These are phyloP conservation scores for Phalacrocorax aristotelis DNA, from an alignment of 2,113 vertebrate species.

Conservation along the genomic window DNA sequence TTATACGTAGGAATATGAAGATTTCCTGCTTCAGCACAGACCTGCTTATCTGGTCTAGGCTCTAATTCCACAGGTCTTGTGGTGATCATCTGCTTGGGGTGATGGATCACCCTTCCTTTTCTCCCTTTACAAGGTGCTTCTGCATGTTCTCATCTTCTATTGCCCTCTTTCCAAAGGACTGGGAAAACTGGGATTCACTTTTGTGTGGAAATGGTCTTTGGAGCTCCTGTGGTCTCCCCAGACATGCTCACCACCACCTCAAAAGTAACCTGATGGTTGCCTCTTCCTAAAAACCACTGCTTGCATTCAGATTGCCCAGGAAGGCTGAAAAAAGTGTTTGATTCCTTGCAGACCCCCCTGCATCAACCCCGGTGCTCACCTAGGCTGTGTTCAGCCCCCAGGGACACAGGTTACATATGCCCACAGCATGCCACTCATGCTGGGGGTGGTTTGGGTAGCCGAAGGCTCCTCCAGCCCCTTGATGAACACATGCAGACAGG, in stretches of 20 bases:
- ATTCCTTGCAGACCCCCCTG: background rate
- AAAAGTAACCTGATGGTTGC: background rate
- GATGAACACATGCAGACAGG: fast-evolving
- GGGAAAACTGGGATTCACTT: background rate
- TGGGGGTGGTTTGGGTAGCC: background rate
- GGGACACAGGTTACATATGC: fast-evolving
- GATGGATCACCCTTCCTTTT: background rate
- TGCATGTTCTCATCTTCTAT: background rate
- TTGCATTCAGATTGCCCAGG: background rate
- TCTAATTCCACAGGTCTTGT: background rate
- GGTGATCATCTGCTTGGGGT: background rate
- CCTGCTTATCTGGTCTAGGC: background rate
- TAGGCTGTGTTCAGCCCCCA: background rate
- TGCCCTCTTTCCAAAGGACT: background rate
- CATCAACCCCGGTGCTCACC: background rate
- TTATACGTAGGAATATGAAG: background rate
- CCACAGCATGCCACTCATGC: fast-evolving
- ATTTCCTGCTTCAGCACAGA: background rate
- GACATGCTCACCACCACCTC: background rate
- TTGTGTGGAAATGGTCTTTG: background rate
- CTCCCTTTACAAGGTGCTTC: background rate
- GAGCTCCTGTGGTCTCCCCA: background rate
- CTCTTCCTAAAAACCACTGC: background rate
- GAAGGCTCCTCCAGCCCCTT: background rate
- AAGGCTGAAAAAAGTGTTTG: background rate